Percentiles rank a stretch among this genome's conserved stretches.
Evolutionary conservation across 1,140 invertebrate genomes (phyloP).

Genomic region (Drosophila yakuba): DNA sequence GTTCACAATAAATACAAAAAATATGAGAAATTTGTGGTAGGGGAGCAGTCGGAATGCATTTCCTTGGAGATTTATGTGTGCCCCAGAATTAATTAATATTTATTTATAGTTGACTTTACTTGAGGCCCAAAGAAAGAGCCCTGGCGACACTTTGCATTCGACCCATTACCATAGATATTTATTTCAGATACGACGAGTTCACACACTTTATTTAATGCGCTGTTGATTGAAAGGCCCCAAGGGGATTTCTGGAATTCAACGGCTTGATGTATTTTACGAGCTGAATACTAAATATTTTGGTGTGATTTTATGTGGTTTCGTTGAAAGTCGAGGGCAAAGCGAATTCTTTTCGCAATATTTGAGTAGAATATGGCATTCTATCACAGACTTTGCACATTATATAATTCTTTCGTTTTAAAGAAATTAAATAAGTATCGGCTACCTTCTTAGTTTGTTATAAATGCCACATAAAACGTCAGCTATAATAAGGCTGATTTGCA

Average conservation of each 20-base stretch:
- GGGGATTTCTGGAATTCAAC: conserved; percentile 58
- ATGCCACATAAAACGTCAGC: conserved; percentile 32
- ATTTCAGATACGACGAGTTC: conserved; percentile 19
- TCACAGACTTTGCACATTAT: too few relatives aligned
- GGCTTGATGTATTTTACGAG: conserved; percentile 65
- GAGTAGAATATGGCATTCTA: too few relatives aligned
- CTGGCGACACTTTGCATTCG: conserved; percentile 66
- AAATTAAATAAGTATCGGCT: neutral
- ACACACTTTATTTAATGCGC: conserved; percentile 57
- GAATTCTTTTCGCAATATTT: too few relatives aligned
- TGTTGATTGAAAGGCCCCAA: conserved; percentile 44
- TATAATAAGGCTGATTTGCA: conserved; percentile 49
- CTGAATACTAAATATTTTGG: neutral
- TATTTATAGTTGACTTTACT: conserved; percentile 59
- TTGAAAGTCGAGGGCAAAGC: too few relatives aligned
- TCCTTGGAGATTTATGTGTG: conserved; percentile 54
- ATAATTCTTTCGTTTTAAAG: neutral
- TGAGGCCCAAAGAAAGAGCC: conserved; percentile 4
- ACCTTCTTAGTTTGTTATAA: conserved; percentile 12
- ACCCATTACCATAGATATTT: conserved; percentile 44
- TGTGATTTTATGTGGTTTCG: too few relatives aligned
- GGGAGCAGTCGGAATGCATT: conserved; percentile 50
- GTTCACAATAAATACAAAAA: conserved; percentile 51
- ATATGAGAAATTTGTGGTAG: conserved; percentile 34
- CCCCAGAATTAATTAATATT: conserved; percentile 71